Conservation (phyloP, 2,797 vertebrate genomes). For the Decapterus maruadsi region DNA sequence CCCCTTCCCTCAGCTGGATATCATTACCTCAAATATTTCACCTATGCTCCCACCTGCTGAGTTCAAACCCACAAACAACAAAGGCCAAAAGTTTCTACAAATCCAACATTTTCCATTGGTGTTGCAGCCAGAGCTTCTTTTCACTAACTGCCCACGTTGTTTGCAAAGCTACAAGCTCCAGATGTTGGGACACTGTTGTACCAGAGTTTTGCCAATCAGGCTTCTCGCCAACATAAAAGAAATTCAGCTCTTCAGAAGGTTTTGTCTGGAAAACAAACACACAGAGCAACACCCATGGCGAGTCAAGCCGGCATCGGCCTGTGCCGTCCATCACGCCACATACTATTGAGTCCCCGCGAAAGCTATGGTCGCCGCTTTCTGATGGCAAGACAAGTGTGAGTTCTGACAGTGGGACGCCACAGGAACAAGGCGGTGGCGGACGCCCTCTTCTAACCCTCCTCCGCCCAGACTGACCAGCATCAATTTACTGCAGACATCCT, state of each 20-base stretch:
- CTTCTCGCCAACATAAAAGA: slow-evolving; percentile 7
- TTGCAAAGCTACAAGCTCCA: slow-evolving; percentile 4
- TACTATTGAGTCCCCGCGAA: slow-evolving; percentile 65
- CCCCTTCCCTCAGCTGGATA: slow-evolving; percentile 67
- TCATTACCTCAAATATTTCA: slow-evolving; percentile 69
- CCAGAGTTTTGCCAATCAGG: neutral
- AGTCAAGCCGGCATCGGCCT: slow-evolving; percentile 18
- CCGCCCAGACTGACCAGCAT: slow-evolving; percentile 31
- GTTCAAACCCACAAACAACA: slow-evolving; percentile 60
- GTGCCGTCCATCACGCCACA: slow-evolving; percentile 66
- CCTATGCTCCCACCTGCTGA: slow-evolving; percentile 64
- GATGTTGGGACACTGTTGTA: neutral
- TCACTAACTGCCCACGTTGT: neutral
- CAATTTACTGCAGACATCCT: slow-evolving; percentile 36
- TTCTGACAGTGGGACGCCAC: slow-evolving; percentile 73
- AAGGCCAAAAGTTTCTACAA: slow-evolving; percentile 41
- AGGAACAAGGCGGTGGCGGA: slow-evolving; percentile 40
- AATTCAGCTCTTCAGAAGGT: neutral
- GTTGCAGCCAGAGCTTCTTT: slow-evolving; percentile 12
- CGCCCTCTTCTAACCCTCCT: slow-evolving; percentile 20
- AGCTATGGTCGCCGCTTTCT: slow-evolving; percentile 27
- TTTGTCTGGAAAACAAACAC: slow-evolving; percentile 9
- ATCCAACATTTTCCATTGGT: slow-evolving; percentile 50
- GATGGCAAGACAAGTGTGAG: slow-evolving; percentile 68
- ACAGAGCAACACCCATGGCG: neutral